These are phyloP conservation scores for Pycnonotus jocosus DNA, from an alignment of 2,113 vertebrate genomes.

Conservation along the genomic window DNA sequence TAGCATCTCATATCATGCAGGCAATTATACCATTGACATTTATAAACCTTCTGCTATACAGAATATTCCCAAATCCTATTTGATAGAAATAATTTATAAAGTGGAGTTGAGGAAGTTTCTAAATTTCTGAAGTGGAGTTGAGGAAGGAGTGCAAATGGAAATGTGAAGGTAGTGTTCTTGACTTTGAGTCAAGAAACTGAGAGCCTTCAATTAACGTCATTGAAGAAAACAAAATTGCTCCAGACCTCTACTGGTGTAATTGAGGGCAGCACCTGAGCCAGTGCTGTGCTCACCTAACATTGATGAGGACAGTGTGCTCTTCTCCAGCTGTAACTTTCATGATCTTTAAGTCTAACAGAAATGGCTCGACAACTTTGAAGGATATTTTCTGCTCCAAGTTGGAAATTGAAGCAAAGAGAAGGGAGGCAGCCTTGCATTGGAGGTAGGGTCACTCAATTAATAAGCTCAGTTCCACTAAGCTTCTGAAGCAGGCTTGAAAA, in stretches of 20 bases:
- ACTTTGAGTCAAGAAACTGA: background rate
- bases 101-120: too few species aligned
- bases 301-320: background rate
- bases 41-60: background rate
- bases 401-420: background rate
- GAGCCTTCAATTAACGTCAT: background rate
- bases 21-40: background rate
- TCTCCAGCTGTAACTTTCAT: background rate
- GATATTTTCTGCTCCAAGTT: background rate
- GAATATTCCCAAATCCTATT: background rate
- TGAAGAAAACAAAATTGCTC: background rate
- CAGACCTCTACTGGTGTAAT: background rate
- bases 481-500: background rate
- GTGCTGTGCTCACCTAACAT: background rate
- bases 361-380: background rate
- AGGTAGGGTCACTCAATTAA: background rate
- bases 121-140: background rate
- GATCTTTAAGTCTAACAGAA: background rate
- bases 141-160: background rate
- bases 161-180: background rate
- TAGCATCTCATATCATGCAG: background rate
- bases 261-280: background rate
- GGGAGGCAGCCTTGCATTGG: background rate
- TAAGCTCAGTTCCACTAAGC: background rate
- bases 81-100: background rate